A percentile compares a stretch with the other conserved stretches of the same genome.
Evolutionary conservation across 2,113 vertebrate genomes (phyloP).

Genomic region (Sporophila hypoxantha): DNA sequence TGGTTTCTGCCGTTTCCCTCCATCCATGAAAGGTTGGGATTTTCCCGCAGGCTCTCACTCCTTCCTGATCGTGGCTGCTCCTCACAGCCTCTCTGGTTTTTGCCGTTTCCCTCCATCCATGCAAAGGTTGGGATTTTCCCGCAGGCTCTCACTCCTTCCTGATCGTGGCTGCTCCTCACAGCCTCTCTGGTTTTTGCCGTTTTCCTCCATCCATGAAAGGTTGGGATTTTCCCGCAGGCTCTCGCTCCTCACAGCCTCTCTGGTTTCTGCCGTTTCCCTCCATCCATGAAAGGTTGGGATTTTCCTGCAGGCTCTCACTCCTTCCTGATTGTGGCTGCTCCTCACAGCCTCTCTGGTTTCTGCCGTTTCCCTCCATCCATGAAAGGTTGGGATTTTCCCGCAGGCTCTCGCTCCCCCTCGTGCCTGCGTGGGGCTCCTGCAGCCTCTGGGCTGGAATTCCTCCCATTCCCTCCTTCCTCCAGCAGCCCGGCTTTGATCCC

Average conservation of each 20-base stretch:
- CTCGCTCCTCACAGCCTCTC: not conserved
- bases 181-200: fast-evolving
- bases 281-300: fast-evolving
- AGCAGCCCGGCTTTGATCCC: not conserved
- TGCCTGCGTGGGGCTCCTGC: not conserved
- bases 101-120: fast-evolving
- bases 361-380: fast-evolving
- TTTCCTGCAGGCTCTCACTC: not conserved
- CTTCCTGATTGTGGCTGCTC: no score
- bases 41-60: not conserved
- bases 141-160: constrained; percentile 20
- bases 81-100: fast-evolving
- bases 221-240: not conserved
- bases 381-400: fast-evolving
- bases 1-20: fast-evolving
- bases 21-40: fast-evolving
- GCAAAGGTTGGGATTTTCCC: not conserved
- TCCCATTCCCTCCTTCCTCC: fast-evolving
- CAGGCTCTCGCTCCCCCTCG: constrained; percentile 34
- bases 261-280: fast-evolving
- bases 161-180: not conserved
- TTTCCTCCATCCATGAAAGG: no score
- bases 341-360: fast-evolving
- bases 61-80: not conserved
- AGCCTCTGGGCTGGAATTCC: not conserved